Evolutionary conservation across 2,113 vertebrate genomes (phyloP).

Genomic region (Bettongia penicillata): DNA sequence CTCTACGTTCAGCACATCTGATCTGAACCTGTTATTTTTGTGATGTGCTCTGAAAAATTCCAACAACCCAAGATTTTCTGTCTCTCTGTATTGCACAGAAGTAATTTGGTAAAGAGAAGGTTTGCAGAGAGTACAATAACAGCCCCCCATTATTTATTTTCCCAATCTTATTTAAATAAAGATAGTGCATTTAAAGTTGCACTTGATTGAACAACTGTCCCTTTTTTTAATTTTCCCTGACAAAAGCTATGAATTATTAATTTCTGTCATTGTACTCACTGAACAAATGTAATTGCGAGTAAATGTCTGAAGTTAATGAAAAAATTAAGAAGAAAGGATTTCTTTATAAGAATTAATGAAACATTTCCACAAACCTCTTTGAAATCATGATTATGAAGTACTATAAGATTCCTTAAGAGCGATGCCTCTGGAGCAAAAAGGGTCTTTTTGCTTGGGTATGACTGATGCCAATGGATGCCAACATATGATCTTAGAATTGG

Average conservation of each 20-base stretch:
- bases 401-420: neutral
- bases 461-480: neutral
- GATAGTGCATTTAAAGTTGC: conserved; percentile 69
- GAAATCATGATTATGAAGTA: conserved; percentile 41
- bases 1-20: conserved; percentile 1
- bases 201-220: conserved; percentile 77
- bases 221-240: conserved; percentile 67
- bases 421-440: conserved; percentile 6
- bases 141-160: conserved; percentile 61
- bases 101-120: conserved; percentile 42
- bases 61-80: conserved; percentile 44
- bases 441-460: neutral
- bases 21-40: conserved; percentile 51
- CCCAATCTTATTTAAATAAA: conserved; percentile 64
- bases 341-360: conserved; percentile 80
- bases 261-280: conserved; percentile 80
- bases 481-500: conserved; percentile 14
- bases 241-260: conserved; percentile 84
- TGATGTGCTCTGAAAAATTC: conserved; percentile 34
- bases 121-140: conserved; percentile 62
- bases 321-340: conserved; percentile 74
- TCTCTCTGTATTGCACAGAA: conserved; percentile 34
- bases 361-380: conserved; percentile 77
- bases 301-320: conserved; percentile 81
- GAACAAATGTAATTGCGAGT: conserved; percentile 80